Base-by-base conservation (phyloP, 2,888 invertebrate species). In the Drosophila colorata region DNA sequence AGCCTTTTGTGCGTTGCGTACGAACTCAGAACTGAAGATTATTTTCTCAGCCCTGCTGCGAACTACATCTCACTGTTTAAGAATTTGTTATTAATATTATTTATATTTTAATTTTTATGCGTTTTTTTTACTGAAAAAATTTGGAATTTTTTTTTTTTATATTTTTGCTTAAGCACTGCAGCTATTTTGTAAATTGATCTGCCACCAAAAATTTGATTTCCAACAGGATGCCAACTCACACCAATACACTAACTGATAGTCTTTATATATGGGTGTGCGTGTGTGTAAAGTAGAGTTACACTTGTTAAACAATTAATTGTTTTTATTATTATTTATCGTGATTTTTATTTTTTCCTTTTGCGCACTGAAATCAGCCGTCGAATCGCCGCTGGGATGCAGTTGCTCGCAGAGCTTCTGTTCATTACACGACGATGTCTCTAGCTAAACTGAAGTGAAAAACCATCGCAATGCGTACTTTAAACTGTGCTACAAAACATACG, bases 391-490 rank as follows among this genome's bases (percentile, higher is more conserved):
- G 58, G 64, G 28, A 35, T 73, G 61, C 74, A 73, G 56, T 60
- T 76, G 76, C 60, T 73, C 59, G 73, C 66, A 66, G 65, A 67
- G 69, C 77, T 73, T 69, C 75, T 69, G 69, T 77, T 73, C 81
- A 73, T 77, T 71, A 79, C 89, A 81, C 84, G 84, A 80, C 88
- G 79, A 85, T 85, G 89, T 79, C 89, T 88, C 88, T 87, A 88
- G 87, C 90, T 89, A 87, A 88, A 90, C 90, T 90, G 80, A 88
- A 76, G 60, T 52, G 72, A 75, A 87, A 86, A 74, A 73, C 81
- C 81, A 80, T 80, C 80, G 81, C 82, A 82, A 72, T 85, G 83
- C 87, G 82, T 81, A 84, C 88, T 90, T 90, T 88, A 87, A 90
- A 90, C 81, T 87, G 86, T 87, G 65, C 81, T 85, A 80, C 77